Percentiles rank a stretch among this genome's conserved stretches.
Conservation (phyloP, 1,140 invertebrate genomes). For the Microplitis demolitor region DNA sequence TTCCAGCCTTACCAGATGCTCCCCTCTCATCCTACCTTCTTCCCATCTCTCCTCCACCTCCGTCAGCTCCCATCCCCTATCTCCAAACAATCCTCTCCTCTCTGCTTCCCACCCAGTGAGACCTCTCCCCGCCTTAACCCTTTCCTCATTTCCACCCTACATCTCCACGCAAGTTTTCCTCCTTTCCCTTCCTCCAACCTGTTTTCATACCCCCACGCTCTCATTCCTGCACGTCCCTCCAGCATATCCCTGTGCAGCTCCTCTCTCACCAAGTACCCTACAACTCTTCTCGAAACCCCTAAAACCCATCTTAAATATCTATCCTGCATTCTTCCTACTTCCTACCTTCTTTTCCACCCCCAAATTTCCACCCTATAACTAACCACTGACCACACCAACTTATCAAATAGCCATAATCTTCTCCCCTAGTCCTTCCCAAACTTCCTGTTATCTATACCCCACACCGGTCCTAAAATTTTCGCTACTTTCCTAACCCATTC, state of each 20-base stretch:
- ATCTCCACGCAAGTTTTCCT: not conserved
- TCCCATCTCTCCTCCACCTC: too few relatives aligned
- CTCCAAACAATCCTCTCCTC: too few relatives aligned
- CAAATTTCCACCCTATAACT: not conserved
- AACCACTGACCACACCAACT: not conserved
- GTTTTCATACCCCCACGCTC: constrained; percentile 15
- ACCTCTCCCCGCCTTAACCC: not conserved
- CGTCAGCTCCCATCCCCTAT: not conserved
- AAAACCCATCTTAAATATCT: constrained; percentile 8
- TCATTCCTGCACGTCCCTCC: not conserved
- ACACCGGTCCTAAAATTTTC: not conserved
- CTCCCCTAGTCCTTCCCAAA: not conserved
- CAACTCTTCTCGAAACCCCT: not conserved
- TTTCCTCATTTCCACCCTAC: not conserved
- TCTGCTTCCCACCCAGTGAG: too few relatives aligned
- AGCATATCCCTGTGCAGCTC: constrained; percentile 1
- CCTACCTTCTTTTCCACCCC: not conserved
- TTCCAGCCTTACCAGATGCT: too few relatives aligned
- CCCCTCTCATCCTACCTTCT: too few relatives aligned
- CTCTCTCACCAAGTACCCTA: constrained; percentile 20
- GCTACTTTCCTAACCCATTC: constrained; percentile 10
- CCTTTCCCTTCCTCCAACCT: constrained; percentile 3
- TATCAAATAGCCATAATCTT: constrained; percentile 8
- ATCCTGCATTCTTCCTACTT: not conserved
- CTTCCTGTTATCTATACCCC: not conserved